Base-by-base conservation (phyloP, 2,888 invertebrate species). In the Oasisia sp. region DNA sequence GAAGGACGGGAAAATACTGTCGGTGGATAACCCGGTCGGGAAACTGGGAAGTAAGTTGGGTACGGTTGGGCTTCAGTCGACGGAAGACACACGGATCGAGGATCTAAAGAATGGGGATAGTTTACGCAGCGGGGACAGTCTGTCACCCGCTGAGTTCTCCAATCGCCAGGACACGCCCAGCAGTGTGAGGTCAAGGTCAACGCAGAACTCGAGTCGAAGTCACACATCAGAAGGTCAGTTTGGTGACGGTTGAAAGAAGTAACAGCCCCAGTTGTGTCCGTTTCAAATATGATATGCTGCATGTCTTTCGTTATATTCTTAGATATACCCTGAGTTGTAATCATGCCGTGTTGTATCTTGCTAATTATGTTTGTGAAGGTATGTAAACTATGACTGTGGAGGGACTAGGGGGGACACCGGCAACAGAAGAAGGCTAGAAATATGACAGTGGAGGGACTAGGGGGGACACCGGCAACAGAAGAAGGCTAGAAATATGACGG, bases 121-220 rank as follows among this genome's bases (percentile, higher is more conserved):
- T 92, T 91, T 93, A 89, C 92, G 92, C 8, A 94, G 94, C 92
- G 93, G 92, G 4, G 94, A 93, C 90, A 94, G 94, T 91, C 92
- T 94, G 91, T 94, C 94, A 7, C 94, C 94, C 7, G 91, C 90
- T 12, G 93, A 94, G 89, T 93, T 93, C 91, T 91, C 91, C 89
- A 92, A 90, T 32, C 91, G 92, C 44, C 94, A 94, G 92, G 94
- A 94, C 90, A 94, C 94, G 32, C 94, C 94, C n/a, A 92, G 92
- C 90, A 94, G 94, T 90, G 92, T 94, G 32, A 93, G 94, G 50
- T 94, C 94, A 27, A 91, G 92, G 38, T 93, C 93, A 32, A 93
- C 93, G 89, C 94, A 94, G 91, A 92, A 93, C 92, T 94, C 94
- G 12, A 92, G 92, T 74, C 93, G 90, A 32, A 94, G 93, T 92